Evolutionary conservation across 2,113 vertebrate species (phyloP).

Genomic region (Dryoscopus gambensis): DNA sequence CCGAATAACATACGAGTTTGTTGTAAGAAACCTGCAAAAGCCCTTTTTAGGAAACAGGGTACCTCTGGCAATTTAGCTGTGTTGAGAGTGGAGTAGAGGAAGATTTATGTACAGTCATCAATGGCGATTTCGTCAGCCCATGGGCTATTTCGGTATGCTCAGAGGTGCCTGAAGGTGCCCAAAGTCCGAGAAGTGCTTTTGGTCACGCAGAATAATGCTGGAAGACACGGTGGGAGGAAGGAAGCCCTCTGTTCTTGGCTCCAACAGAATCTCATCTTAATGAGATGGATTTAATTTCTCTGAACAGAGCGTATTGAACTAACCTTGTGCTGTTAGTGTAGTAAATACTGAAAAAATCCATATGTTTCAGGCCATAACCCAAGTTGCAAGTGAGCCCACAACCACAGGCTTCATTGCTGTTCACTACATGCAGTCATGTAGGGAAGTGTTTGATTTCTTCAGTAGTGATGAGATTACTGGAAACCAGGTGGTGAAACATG

Average conservation of each 20-base stretch:
- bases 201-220: too few relatives aligned
- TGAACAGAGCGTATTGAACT: accelerated
- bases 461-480: neutral
- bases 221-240: accelerated
- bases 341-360: neutral
- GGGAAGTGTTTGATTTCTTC: neutral
- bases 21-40: neutral
- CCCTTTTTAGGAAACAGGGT: neutral
- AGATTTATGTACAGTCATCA: neutral
- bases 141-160: neutral
- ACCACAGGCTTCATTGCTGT: neutral
- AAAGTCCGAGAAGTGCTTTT: neutral
- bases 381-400: neutral
- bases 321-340: neutral
- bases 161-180: neutral
- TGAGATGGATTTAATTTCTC: neutral
- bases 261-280: neutral
- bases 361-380: neutral
- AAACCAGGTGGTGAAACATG: neutral
- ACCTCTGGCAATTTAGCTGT: neutral
- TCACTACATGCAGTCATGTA: accelerated
- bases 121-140: neutral
- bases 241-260: neutral
- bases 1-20: neutral
- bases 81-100: neutral